phyloP scores from a whole-genome alignment of 2,113 vertebrate genomes.

The Vidua chalybeata region DNA sequence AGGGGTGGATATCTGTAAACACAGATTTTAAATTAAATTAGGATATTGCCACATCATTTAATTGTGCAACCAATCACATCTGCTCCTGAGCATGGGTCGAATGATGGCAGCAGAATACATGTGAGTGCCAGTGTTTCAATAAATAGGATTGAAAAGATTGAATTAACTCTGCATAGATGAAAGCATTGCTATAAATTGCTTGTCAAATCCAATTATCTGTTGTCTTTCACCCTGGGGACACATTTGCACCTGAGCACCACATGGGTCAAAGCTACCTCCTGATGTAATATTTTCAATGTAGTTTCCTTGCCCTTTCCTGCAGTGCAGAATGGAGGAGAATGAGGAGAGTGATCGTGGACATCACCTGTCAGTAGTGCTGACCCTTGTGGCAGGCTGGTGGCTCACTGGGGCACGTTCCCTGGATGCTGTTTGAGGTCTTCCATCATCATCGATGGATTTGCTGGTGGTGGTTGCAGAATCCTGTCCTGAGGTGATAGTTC shows the following conservation, averaged over 20 bases:
- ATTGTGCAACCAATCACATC: background rate
- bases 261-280: background rate
- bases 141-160: slow-evolving; percentile 28
- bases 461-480: background rate
- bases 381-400: background rate
- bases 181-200: slow-evolving; percentile 24
- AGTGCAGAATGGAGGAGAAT: rapidly evolving
- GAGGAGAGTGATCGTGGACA: background rate
- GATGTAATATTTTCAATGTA: background rate
- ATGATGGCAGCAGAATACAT: background rate
- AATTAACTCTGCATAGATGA: slow-evolving; percentile 17
- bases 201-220: slow-evolving; percentile 10
- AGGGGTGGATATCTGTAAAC: background rate
- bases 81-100: background rate
- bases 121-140: background rate
- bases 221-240: background rate
- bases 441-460: background rate
- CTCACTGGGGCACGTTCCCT: rapidly evolving
- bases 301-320: background rate
- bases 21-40: background rate
- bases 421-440: background rate
- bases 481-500: background rate
- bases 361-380: background rate
- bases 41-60: background rate
- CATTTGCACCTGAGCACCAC: background rate